Evolutionary conservation across 2,888 invertebrate genomes (phyloP).

Genomic region (Cheilosia variabilis): DNA sequence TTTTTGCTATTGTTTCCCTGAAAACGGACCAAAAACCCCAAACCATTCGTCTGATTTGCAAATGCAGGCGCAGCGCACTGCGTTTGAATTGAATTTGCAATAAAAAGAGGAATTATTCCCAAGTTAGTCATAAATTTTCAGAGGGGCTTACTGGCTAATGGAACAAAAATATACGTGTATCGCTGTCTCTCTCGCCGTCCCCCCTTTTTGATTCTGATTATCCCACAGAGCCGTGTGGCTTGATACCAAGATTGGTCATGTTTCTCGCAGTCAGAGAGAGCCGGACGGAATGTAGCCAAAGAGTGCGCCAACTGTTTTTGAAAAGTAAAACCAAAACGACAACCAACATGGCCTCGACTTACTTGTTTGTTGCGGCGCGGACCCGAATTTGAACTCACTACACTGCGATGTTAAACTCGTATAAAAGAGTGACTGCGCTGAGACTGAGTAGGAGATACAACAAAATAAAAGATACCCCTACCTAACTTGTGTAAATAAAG

Average conservation of each 20-base stretch:
- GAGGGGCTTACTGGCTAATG: conserved; percentile 14
- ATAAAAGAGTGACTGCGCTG: conserved; percentile 25
- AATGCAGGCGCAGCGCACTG: conserved; percentile 48
- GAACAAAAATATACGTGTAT: background rate
- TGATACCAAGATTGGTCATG: conserved; percentile 71
- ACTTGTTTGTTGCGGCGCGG: conserved; percentile 51
- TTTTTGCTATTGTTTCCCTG: conserved; percentile 58
- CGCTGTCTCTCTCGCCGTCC: too few relatives aligned
- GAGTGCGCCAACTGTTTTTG: conserved; percentile 47
- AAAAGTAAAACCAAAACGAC: conserved; percentile 47
- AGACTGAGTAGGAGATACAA: conserved; percentile 48
- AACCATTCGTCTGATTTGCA: conserved; percentile 54
- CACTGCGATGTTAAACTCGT: background rate
- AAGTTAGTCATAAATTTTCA: conserved; percentile 61
- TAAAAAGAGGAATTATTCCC: conserved; percentile 41
- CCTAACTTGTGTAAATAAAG: conserved; percentile 31
- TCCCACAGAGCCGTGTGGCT: conserved; percentile 51
- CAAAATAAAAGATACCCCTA: conserved; percentile 8
- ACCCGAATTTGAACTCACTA: conserved; percentile 25
- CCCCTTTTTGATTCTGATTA: conserved; percentile 43
- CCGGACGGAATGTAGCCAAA: conserved; percentile 57
- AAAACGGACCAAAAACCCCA: conserved; percentile 38
- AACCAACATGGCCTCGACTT: conserved; percentile 61
- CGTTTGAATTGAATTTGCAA: conserved; percentile 62
- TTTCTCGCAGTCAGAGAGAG: conserved; percentile 18